phyloP scores from a whole-genome alignment of 92 coral and sea anemone genomes.

The Bergia puertoricense region DNA sequence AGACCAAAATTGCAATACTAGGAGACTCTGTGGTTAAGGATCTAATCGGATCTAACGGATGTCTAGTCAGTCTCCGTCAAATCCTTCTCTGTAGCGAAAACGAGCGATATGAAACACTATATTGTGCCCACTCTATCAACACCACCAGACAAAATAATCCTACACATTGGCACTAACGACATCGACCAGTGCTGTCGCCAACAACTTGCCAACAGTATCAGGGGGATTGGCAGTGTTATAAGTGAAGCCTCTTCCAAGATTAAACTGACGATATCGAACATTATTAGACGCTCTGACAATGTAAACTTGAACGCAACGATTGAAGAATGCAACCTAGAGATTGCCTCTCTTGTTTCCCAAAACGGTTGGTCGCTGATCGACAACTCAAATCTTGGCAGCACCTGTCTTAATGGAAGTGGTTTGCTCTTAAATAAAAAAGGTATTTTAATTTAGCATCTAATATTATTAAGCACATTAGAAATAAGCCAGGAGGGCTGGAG shows the following conservation, averaged over 20 bases:
- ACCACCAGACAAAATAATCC: background rate
- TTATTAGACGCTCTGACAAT: no score
- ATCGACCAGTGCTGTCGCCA: background rate
- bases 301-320: no score
- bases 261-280: no score
- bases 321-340: background rate
- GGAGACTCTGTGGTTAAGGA: no score
- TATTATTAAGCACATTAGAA: background rate
- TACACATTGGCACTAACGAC: slow-evolving; percentile 24
- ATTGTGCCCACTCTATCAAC: slow-evolving; percentile 7
- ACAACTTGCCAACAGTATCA: no score
- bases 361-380: slow-evolving; percentile 21
- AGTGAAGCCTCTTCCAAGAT: no score
- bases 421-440: background rate
- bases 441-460: background rate
- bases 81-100: background rate
- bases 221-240: no score
- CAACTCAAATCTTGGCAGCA: slow-evolving; percentile 2
- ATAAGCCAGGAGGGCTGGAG: no score
- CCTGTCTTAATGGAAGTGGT: slow-evolving; percentile 9
- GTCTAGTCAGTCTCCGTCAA: no score
- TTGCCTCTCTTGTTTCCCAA: slow-evolving; percentile 1
- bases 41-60: no score
- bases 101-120: slow-evolving; percentile 26
- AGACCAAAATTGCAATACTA: no score